Evolutionary conservation across 2,888 invertebrate species (phyloP).

Genomic region (Acleris emargana): DNA sequence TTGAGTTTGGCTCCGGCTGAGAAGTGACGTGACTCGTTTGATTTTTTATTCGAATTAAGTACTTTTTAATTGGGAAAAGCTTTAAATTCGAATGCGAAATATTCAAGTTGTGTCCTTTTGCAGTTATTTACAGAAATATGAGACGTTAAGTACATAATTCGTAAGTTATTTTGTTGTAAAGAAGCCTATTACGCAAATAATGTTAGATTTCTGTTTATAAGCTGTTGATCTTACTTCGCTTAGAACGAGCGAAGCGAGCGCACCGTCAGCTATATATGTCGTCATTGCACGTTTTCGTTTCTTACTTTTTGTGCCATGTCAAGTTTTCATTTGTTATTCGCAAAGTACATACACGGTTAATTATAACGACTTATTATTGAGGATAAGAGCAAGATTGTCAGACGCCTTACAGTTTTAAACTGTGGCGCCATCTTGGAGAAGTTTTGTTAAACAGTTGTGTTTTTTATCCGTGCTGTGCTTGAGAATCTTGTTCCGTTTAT

Average conservation of each 20-base stretch:
- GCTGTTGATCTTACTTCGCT: conserved; percentile 4
- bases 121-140: not conserved
- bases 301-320: conserved; percentile 66
- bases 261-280: conserved; percentile 32
- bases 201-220: conserved; percentile 8
- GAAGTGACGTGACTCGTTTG: not conserved
- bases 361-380: conserved; percentile 14
- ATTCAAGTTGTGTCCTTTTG: not conserved
- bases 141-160: not conserved
- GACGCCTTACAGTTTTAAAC: not conserved
- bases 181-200: conserved; percentile 14
- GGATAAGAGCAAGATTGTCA: not conserved
- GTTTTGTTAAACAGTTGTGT: not conserved
- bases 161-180: not conserved
- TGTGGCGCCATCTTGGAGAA: conserved; percentile 3
- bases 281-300: conserved; percentile 45
- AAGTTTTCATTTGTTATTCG: conserved; percentile 38
- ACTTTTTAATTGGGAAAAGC: not conserved
- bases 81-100: not conserved
- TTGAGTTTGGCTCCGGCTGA: not conserved
- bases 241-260: conserved; percentile 21
- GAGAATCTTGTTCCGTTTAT: conserved; percentile 1
- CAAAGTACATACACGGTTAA: conserved; percentile 27
- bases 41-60: conserved; percentile 5
- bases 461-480: not conserved